A percentile compares a stretch with the other conserved stretches of the same genome.
Conservation (phyloP, 1,140 invertebrate genomes). For the Cardiocondyla obscurior region DNA sequence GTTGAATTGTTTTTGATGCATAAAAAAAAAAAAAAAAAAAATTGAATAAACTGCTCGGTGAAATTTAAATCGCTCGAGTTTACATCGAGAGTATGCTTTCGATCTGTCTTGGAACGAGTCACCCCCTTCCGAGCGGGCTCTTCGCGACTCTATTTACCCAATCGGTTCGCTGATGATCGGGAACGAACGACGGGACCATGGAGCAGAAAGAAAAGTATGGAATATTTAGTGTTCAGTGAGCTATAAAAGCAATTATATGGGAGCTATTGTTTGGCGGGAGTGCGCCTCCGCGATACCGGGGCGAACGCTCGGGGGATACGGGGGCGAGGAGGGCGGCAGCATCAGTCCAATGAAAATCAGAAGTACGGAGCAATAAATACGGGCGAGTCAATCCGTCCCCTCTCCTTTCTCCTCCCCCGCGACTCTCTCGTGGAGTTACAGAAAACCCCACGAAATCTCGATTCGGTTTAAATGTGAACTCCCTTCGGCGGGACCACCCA, state of each 20-base stretch:
- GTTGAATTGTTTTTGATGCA: background rate
- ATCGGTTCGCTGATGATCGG: conserved; percentile 78
- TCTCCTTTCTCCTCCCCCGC: conserved; percentile 5
- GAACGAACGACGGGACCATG: conserved; percentile 68
- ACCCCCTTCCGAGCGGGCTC: conserved; percentile 41
- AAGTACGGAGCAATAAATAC: conserved; percentile 82
- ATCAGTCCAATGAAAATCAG: conserved; percentile 76
- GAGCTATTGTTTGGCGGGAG: conserved; percentile 82
- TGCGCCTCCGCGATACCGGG: conserved; percentile 81
- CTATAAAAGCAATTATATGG: conserved; percentile 84
- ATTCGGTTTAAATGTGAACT: conserved; percentile 71
- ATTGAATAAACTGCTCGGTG: background rate
- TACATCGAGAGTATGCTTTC: conserved; percentile 39
- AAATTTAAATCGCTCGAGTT: conserved; percentile 37
- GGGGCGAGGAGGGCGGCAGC: conserved; percentile 56
- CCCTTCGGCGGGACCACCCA: conserved; percentile 58
- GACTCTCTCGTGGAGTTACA: conserved; percentile 41
- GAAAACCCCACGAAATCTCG: conserved; percentile 72
- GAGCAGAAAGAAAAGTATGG: conserved; percentile 81
- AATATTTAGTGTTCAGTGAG: conserved; percentile 84
- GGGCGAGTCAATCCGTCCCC: conserved; percentile 77
- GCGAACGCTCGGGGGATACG: conserved; percentile 65
- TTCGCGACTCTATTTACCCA: conserved; percentile 77
- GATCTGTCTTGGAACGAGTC: conserved; percentile 68
- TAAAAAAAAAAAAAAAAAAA: background rate